Evolutionary conservation across 2,888 invertebrate species (phyloP).

Genomic region (Diploptera punctata): DNA sequence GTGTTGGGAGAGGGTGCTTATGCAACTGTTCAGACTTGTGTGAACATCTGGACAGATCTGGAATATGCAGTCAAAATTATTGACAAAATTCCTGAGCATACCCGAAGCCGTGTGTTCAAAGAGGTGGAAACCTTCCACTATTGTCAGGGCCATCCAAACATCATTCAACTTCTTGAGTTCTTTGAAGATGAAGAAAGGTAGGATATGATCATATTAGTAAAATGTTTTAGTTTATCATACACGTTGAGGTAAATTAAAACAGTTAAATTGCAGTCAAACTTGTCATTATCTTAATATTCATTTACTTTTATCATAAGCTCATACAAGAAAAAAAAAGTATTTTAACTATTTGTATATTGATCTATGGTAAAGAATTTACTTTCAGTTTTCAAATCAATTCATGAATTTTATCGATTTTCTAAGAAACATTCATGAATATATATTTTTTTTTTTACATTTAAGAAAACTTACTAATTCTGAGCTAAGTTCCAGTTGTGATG

Average conservation of each 20-base stretch:
- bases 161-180: slow-evolving; percentile 96
- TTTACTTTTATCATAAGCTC: too few species aligned
- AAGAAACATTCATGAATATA: too few species aligned
- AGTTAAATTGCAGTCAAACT: neutral
- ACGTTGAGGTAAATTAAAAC: neutral
- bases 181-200: slow-evolving; percentile 93
- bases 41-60: slow-evolving; percentile 87
- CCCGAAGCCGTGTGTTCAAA: slow-evolving; percentile 93
- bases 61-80: slow-evolving; percentile 98
- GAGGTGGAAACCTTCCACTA: slow-evolving; percentile 99
- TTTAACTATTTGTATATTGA: too few species aligned
- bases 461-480: too few species aligned
- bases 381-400: too few species aligned
- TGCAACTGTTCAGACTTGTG: slow-evolving; percentile 94
- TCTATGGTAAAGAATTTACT: too few species aligned
- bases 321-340: too few species aligned
- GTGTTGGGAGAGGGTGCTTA: slow-evolving; percentile 96
- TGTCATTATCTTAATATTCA: too few species aligned
- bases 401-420: too few species aligned
- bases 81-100: slow-evolving; percentile 94
- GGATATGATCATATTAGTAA: slow-evolving; percentile 2
- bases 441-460: too few species aligned
- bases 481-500: too few species aligned
- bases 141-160: slow-evolving; percentile 96
- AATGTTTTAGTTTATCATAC: neutral